phyloP scores from a whole-genome alignment of 2,113 vertebrate genomes.

The Deroptyus accipitrinus region DNA sequence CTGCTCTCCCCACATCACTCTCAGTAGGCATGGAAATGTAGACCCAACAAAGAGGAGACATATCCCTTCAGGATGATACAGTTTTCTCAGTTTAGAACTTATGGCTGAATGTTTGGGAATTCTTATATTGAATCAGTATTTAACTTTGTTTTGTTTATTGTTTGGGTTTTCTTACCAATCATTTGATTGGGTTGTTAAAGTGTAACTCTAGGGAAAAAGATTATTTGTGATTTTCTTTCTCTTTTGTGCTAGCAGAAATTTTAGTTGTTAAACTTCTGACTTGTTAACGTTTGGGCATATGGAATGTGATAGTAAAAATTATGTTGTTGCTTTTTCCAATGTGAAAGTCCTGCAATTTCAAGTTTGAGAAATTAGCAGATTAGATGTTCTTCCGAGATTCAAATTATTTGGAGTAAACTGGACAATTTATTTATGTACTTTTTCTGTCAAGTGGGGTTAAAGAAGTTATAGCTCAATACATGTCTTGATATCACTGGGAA shows the following conservation, averaged over 20 bases:
- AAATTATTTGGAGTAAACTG: neutral
- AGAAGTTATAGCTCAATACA: neutral
- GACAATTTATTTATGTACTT: neutral
- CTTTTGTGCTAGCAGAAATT: neutral
- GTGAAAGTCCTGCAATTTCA: neutral
- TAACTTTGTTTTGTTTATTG: neutral
- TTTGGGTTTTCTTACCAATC: accelerated
- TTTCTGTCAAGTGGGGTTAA: neutral
- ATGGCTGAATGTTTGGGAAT: neutral
- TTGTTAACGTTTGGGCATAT: neutral
- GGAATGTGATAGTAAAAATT: neutral
- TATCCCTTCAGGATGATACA: neutral
- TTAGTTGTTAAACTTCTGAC: neutral
- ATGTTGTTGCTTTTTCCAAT: neutral
- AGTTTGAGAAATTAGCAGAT: neutral
- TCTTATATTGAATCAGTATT: neutral
- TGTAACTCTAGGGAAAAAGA: neutral
- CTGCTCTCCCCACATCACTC: neutral
- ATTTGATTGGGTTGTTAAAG: neutral
- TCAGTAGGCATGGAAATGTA: neutral
- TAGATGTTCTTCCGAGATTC: neutral
- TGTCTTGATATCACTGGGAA: neutral
- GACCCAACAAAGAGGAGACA: neutral
- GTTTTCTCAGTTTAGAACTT: neutral
- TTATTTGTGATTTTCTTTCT: neutral